phyloP scores from a whole-genome alignment of 2,797 vertebrate species.

The Macroramphosus scolopax region DNA sequence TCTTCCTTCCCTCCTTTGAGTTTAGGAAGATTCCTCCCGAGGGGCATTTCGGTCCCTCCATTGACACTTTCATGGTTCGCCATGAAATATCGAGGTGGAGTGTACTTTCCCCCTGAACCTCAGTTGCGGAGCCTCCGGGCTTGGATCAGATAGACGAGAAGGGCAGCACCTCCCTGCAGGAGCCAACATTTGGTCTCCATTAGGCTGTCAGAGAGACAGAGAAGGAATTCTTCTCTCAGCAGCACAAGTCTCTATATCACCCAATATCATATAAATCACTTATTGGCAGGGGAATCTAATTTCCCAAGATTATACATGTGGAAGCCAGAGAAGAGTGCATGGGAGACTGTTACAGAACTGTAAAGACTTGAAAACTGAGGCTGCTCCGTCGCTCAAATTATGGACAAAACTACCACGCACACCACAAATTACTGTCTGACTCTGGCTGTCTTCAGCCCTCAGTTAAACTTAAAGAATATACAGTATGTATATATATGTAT shows the following conservation, averaged over 20 bases:
- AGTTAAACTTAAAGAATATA: conserved; percentile 3
- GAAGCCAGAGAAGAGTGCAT: too few species aligned
- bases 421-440: conserved; percentile 37
- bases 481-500: too few species aligned
- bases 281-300: conserved; percentile 7
- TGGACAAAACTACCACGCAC: conserved; percentile 23
- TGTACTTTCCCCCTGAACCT: conserved; percentile 43
- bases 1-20: conserved; percentile 17
- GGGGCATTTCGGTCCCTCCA: conserved; percentile 18
- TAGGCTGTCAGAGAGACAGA: conserved; percentile 37
- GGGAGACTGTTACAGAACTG: too few species aligned
- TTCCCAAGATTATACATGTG: too few species aligned
- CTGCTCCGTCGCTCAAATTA: conserved; percentile 26
- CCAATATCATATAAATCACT: background rate
- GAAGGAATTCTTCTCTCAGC: conserved; percentile 22
- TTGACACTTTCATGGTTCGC: conserved; percentile 54
- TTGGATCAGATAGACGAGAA: conserved; percentile 44
- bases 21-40: conserved; percentile 39
- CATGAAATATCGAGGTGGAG: conserved; percentile 51
- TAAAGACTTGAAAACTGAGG: too few species aligned
- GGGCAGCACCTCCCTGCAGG: conserved; percentile 27
- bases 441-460: conserved; percentile 16
- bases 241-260: background rate
- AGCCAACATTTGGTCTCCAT: conserved; percentile 55
- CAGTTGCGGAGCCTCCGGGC: conserved; percentile 38